Conservation (phyloP, 2,888 invertebrate species). For the Pimpla rufipes region DNA sequence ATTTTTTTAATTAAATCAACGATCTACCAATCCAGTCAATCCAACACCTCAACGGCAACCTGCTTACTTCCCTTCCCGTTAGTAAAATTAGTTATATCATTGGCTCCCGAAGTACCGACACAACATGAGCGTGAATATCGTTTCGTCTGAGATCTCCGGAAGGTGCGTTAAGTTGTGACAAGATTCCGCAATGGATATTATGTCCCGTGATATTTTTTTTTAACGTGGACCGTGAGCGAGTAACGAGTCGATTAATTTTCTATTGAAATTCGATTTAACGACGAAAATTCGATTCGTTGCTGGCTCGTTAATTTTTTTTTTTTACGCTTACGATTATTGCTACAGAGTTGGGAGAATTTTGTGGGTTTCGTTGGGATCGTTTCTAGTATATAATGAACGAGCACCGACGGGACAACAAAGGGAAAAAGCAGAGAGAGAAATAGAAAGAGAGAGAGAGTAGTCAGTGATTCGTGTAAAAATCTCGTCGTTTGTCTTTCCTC, state of each 20-base stretch:
- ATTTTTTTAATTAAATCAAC: slow-evolving; percentile 25
- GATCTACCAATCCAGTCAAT: slow-evolving; percentile 17
- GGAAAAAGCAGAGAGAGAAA: slow-evolving; percentile 57
- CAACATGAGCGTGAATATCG: slow-evolving; percentile 69
- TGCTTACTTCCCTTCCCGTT: slow-evolving; percentile 44
- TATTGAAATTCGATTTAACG: neutral
- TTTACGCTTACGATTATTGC: slow-evolving; percentile 12
- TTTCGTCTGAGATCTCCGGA: slow-evolving; percentile 84
- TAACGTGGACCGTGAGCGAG: slow-evolving; percentile 14
- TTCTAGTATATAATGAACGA: slow-evolving; percentile 55
- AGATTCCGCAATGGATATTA: slow-evolving; percentile 83
- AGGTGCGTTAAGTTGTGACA: slow-evolving; percentile 86
- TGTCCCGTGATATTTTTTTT: slow-evolving; percentile 51
- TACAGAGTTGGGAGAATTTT: slow-evolving; percentile 5
- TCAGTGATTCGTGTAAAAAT: slow-evolving; percentile 51
- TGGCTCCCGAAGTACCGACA: slow-evolving; percentile 44
- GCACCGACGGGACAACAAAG: slow-evolving; percentile 59
- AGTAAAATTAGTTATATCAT: slow-evolving; percentile 49
- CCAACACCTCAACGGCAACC: slow-evolving; percentile 57
- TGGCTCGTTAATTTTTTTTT: slow-evolving; percentile 26
- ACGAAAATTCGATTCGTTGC: slow-evolving; percentile 33
- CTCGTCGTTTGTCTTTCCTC: slow-evolving; percentile 41
- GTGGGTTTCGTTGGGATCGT: slow-evolving; percentile 16
- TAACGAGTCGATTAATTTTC: slow-evolving; percentile 53
- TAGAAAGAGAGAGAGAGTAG: slow-evolving; percentile 39